Evolutionary conservation across 2,888 invertebrate species (phyloP).

Genomic region (Caradrina clavipalpis): DNA sequence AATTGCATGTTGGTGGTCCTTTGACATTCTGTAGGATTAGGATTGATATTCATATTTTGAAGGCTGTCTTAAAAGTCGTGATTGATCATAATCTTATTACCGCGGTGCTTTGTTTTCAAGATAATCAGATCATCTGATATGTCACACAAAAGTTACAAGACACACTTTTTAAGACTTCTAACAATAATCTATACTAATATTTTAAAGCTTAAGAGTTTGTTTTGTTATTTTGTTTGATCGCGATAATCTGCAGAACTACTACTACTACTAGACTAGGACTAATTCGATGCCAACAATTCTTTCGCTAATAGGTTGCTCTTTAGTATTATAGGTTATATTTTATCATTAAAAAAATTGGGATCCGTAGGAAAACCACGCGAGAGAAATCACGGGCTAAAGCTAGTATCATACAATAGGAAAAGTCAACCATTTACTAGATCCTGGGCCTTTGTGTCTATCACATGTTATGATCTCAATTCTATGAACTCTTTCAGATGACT

Average conservation of each 20-base stretch:
- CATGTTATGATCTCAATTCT: conserved; percentile 15
- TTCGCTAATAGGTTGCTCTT: no score
- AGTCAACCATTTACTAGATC: conserved; percentile 4
- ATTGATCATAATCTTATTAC: conserved; percentile 39
- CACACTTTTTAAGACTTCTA: conserved; percentile 9
- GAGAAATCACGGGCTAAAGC: no score
- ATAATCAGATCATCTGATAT: conserved; percentile 49
- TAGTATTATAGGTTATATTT: no score
- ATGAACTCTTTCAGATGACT: conserved; percentile 15
- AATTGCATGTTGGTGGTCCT: conserved; percentile 12
- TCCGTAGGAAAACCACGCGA: no score
- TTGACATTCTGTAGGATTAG: conserved; percentile 22
- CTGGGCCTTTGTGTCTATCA: conserved; percentile 14
- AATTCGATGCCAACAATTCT: no score
- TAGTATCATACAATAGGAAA: conserved; percentile 32
- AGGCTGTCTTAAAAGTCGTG: conserved; percentile 36
- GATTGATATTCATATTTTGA: conserved; percentile 34
- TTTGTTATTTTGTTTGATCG: no score
- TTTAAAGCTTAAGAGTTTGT: no score
- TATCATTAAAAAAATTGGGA: no score
- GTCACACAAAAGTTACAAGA: background rate
- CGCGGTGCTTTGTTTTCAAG: conserved; percentile 6
- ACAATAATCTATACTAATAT: conserved; percentile 5
- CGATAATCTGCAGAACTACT: no score
- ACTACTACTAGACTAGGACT: no score